phyloP scores from a whole-genome alignment of 2,113 vertebrate species.

The Perca fluviatilis region DNA sequence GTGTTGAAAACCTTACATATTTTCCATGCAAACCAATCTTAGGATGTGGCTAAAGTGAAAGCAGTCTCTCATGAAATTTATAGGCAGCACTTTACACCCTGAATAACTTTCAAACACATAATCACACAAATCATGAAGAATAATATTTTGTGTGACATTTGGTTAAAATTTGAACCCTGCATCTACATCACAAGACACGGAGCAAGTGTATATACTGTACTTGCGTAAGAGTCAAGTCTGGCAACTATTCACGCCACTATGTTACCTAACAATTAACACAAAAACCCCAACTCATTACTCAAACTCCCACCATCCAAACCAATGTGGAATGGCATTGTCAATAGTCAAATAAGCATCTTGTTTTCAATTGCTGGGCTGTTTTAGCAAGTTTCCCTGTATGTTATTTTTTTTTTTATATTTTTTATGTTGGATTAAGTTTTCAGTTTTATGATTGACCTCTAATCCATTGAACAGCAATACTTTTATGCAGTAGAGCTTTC shows the following conservation, averaged over 20 bases:
- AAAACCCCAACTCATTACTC: slow-evolving; percentile 65
- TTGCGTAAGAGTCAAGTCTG: slow-evolving; percentile 57
- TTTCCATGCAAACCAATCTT: slow-evolving; percentile 46
- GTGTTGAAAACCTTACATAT: slow-evolving; percentile 49
- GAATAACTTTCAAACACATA: slow-evolving; percentile 49
- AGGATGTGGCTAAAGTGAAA: slow-evolving; percentile 49
- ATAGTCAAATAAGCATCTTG: slow-evolving; percentile 68
- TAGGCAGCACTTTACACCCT: slow-evolving; percentile 44
- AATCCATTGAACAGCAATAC: slow-evolving; percentile 55
- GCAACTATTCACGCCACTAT: slow-evolving; percentile 55
- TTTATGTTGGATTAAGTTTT: slow-evolving; percentile 47
- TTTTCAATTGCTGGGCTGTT: slow-evolving; percentile 49
- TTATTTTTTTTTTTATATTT: slow-evolving; percentile 9
- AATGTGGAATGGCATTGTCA: slow-evolving; percentile 54
- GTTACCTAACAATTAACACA: slow-evolving; percentile 76
- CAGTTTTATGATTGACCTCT: slow-evolving; percentile 59
- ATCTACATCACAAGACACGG: slow-evolving; percentile 40
- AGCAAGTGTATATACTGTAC: slow-evolving; percentile 47
- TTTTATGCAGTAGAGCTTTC: slow-evolving; percentile 48
- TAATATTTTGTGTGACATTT: slow-evolving; percentile 63
- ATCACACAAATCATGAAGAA: slow-evolving; percentile 62
- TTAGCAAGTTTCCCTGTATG: slow-evolving; percentile 3
- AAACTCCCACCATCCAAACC: slow-evolving; percentile 65
- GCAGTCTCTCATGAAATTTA: slow-evolving; percentile 43
- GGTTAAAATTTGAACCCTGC: slow-evolving; percentile 55